These are phyloP conservation scores for Trichonephila inaurata DNA, from an alignment of 1,140 invertebrate species.

Conservation along the genomic window DNA sequence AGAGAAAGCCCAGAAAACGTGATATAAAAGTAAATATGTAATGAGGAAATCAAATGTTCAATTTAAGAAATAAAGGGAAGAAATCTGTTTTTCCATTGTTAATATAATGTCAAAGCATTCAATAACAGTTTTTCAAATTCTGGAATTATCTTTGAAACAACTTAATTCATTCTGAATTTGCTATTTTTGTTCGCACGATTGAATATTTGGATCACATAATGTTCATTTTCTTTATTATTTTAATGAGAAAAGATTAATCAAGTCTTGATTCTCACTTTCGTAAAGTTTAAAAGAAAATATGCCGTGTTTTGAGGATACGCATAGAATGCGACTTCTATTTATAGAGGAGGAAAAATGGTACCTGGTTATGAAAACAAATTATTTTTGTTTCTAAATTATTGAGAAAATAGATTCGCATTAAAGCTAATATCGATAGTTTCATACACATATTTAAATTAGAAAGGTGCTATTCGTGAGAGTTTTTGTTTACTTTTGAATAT, in stretches of 20 bases:
- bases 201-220: not conserved
- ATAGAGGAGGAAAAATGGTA: no score
- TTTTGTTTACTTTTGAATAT: no score
- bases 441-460: no score
- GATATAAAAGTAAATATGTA: not conserved
- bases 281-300: no score
- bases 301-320: no score
- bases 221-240: not conserved
- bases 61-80: not conserved
- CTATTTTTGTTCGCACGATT: not conserved
- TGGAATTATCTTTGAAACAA: not conserved
- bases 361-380: no score
- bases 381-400: no score
- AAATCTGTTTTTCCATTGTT: not conserved
- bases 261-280: not conserved
- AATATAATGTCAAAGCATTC: not conserved
- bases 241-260: not conserved
- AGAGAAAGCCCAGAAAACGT: not conserved
- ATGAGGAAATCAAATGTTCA: not conserved
- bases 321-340: no score
- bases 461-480: no score
- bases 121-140: not conserved
- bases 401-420: no score
- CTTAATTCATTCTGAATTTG: not conserved
- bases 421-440: no score